Conservation (phyloP, 2,113 vertebrate genomes). For the Otolemur garnettii region DNA sequence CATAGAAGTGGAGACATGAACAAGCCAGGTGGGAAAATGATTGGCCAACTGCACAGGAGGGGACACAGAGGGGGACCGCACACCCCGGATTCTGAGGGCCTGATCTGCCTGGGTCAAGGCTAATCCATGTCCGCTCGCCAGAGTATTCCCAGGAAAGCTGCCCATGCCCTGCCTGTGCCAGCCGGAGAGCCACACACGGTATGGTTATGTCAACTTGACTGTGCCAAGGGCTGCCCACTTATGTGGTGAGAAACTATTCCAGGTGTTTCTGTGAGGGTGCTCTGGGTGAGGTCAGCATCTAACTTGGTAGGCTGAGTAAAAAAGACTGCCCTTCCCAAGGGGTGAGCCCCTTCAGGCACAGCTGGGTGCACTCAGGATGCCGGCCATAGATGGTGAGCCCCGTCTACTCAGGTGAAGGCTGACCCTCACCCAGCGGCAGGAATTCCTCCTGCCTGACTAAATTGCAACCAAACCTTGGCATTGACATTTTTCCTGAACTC, state of each 20-base stretch:
- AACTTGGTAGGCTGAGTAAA: neutral
- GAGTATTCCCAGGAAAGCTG: fast-evolving
- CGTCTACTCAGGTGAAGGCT: neutral
- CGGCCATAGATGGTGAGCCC: neutral
- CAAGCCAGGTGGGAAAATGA: fast-evolving
- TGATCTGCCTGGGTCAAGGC: neutral
- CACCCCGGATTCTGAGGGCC: neutral
- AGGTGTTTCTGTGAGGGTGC: neutral
- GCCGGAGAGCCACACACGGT: fast-evolving
- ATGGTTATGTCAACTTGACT: fast-evolving
- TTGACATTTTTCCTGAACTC: no score
- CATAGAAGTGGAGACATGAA: no score
- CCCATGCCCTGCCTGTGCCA: fast-evolving
- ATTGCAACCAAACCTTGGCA: fast-evolving
- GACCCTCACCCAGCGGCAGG: no score
- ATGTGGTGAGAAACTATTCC: neutral
- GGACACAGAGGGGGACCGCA: fast-evolving
- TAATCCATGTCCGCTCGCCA: fast-evolving
- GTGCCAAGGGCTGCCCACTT: neutral
- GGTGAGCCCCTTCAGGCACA: neutral
- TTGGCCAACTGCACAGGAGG: fast-evolving
- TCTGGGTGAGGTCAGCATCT: no score
- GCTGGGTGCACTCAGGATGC: no score
- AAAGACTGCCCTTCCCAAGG: no score
- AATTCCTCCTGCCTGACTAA: no score